Evolutionary conservation across 2,797 vertebrate genomes (phyloP), one percentile per base, ranked within the genome.

Genomic region (Poecile montanus): DNA sequence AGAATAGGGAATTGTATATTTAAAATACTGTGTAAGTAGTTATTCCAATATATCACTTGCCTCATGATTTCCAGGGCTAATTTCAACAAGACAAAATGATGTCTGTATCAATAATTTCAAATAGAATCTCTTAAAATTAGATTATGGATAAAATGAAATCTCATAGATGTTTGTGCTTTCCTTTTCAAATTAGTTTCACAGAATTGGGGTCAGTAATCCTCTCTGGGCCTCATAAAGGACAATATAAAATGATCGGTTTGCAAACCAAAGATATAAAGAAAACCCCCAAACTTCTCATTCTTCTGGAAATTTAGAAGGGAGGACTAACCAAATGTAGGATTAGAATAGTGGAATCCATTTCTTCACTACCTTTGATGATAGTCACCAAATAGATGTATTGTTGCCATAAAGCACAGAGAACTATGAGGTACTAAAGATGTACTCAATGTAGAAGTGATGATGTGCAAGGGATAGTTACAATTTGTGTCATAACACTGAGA

Each of bases 251-350:
- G 7, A 15, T 80, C 6, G 36, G 13, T 50, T 72, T 50, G 34
- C 38, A 78, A 89, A 87, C 30, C n/a, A 67, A 42, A 83, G 7
- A 40, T 72, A 11, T 4, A 9, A 23, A n/a, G 51, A 36, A 65
- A 62, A 2, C 0, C 0, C 6, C 23, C 36, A 20, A 45, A 27
- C 9, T 60, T 79, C 8, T 84, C 4, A 30, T 79, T 27, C 38
- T 56, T 68, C 22, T 36, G 17, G 29, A 48, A 67, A 30, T 36
- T 44, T 27, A 58, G 11, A 50, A 38, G 12, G 42, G 36, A 65
- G 45, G 19, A 65, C 16, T 75, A 86, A 83, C 19, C 60, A 38
- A 73, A 62, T 27, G 21, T 70, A 40, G 16, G 53, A 68, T 78
- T 87, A 79, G 56, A 79, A 75, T 34, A 75, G 29, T 5, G 0